Base-by-base conservation (phyloP, 2,888 invertebrate species). In the Limnephilus lunatus region DNA sequence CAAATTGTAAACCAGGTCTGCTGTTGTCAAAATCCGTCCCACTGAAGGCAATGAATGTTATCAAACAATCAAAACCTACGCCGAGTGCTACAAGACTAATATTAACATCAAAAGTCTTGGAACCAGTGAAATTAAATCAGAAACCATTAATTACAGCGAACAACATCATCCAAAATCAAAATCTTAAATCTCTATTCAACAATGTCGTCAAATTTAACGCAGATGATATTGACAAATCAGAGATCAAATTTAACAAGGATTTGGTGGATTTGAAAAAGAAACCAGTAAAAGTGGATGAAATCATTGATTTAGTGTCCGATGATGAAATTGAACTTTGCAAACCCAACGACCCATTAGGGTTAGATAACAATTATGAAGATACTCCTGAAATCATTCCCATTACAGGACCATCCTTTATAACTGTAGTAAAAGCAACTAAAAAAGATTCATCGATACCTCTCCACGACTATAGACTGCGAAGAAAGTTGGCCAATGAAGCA, bases 301-400 rank as follows among this genome's bases (percentile, higher is more conserved):
- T 83, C 9, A 87, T 87, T 87, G 87, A 86, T 30, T 31, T 87
- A n/a, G 53, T 87, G 31, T 87, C 87, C 53, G 90, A 90, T 7
- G 90, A 90, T 90, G 90, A 90, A 11, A 31, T 90, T 25, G 90
- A 90, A 80, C 25, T 85, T 25, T 53, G 30, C 31, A 80, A 85
- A 32, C 85, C 83, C n/a, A 25, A 31, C 3, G 85, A 90, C 68
- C 85, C 90, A 31, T n/a, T 90, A n/a, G 85, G 90, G 32, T 48
- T 90, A 32, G 85, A 90, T 19, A 44, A 90, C 31, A n/a, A n/a
- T 25, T 30, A 32, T 25, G 39, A 31, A 82, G 39, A 31, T 82
- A 19, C 32, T n/a, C 25, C 31, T 19, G 14, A 32, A 30, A 12
- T 48, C 82, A 35, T 25, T 48, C 35, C 68, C 12, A 35, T 68